Evolutionary conservation across 2,888 invertebrate species (phyloP), one percentile per base, ranked within the genome.

Genomic region (Tridacna gigas): DNA sequence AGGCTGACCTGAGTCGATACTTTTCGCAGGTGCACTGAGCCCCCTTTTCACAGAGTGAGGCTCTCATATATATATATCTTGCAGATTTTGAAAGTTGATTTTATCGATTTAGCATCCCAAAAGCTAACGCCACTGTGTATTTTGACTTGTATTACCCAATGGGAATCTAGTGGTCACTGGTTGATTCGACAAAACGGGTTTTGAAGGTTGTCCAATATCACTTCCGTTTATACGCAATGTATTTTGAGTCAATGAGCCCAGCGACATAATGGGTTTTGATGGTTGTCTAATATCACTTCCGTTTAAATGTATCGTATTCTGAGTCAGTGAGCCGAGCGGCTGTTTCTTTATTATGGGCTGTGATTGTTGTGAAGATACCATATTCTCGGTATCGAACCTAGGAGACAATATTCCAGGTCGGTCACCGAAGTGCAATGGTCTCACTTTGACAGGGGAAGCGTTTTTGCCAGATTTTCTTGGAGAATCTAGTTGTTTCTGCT

Each of bases 321-420:
- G 82, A 4, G 86, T 77, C 15, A 86, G 65, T 4, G 86, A 82
- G 2, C 86, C 86, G 11, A 86, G 73, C 7, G 86, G 82, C 48
- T 82, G 77, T 75, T 86, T 86, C 66, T 86, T 86, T 20, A 79
- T 20, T 13, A 66, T 65, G 18, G 67, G 47, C 4, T 60, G 25
- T 20, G 51, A 22, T 26, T 60, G 45, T 25, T 75, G 71, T 48
- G 75, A 69, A 37, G 67, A 25, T 25, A 80, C 37, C 20, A 77
- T 28, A 71, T 84, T 84, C 69, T 84, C 84, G 20, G 63, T 56
- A 74, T 84, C 74, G 51, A 79, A 79, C 63, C 47, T 82, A 13
- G 85, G 82, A 1, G 79, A 69, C 51, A 56, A 20, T 22, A 66
- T 28, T 12, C 20, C 9, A 25, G 77, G 48, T 66, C 76, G 65